Percentiles rank a stretch among this genome's conserved stretches.
Conservation (phyloP, 2,888 invertebrate genomes). For the Ectemnius lituratus region DNA sequence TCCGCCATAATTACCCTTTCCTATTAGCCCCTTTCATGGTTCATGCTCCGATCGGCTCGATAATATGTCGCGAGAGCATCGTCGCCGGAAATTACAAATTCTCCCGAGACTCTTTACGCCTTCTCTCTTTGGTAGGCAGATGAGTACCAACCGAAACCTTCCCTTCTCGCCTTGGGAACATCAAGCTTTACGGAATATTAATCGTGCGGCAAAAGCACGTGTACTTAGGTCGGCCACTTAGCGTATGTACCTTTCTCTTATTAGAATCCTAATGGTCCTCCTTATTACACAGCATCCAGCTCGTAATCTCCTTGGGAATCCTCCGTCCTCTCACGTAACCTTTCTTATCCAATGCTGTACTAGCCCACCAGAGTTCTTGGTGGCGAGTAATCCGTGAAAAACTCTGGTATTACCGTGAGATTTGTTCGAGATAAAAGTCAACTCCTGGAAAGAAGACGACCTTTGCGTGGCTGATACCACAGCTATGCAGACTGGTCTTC, state of each 20-base stretch:
- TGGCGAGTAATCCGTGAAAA: no score
- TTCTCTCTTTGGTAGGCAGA: neutral
- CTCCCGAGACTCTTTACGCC: neutral
- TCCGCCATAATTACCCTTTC: constrained; percentile 55
- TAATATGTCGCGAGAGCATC: constrained; percentile 23
- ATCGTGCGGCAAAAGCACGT: neutral
- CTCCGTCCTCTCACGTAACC: neutral
- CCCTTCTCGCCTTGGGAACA: neutral
- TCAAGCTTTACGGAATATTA: neutral
- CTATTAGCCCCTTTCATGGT: constrained; percentile 58
- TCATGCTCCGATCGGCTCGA: constrained; percentile 45
- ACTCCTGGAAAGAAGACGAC: no score
- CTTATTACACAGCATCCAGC: neutral
- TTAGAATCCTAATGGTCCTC: constrained; percentile 5
- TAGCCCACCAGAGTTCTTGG: no score
- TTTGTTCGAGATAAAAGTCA: no score
- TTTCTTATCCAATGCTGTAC: no score
- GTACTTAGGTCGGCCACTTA: neutral
- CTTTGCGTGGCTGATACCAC: no score
- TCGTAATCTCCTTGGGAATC: neutral
- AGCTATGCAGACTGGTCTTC: no score
- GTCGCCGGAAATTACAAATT: constrained; percentile 39
- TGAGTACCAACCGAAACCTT: neutral
- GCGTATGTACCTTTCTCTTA: neutral
- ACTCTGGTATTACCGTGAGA: no score